Base-by-base conservation (phyloP, 2,113 vertebrate species). In the Melospiza georgiana region DNA sequence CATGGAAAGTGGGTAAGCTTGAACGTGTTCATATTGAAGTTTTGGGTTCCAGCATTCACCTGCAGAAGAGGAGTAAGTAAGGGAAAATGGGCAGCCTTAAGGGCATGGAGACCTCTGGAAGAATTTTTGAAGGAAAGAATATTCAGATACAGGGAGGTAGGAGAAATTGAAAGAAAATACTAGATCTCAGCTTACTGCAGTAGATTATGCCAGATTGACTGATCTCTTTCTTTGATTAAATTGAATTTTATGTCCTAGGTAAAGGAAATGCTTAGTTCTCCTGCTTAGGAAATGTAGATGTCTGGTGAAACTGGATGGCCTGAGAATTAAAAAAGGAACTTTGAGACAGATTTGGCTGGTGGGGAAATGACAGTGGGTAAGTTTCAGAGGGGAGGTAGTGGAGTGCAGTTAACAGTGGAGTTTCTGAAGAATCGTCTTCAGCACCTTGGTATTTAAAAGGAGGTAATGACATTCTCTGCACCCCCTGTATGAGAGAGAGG, bases 241-340 rank as follows among this genome's bases (percentile, higher is more conserved):
- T 67, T 79, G 55, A 76, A 76, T 95, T 88, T 92, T 90, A 63
- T 71, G 37, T 66, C 59, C 76, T 67, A 74, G 51, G 77, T 76
- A 92, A 93, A 88, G 68, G 67, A 95, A 86, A 92, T 77, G 10
- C 33, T 77, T 93, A 69, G 71, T 76, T 79, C 35, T 92, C 12
- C 52, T 69, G 37, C 63, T 76, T 76, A 58, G 58, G 73, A 96
- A 93, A 90, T 27, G n/a, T 46, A 84, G 35, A 54, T 73, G 67
- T 57, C 15, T 63, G 54, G 66, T 93, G 74, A 85, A 85, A 74
- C 59, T 85, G 58, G 37, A 82, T 71, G 52, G 77, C 65, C 46
- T 31, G 43, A 92, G 33, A 87, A 74, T 74, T 84, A 74, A 84
- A 92, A 93, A 54, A 15, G 59, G 52, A 94, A 71, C 15, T 55